Evolutionary conservation across 2,888 invertebrate genomes (phyloP).

Genomic region (Yponomeuta cagnagella): DNA sequence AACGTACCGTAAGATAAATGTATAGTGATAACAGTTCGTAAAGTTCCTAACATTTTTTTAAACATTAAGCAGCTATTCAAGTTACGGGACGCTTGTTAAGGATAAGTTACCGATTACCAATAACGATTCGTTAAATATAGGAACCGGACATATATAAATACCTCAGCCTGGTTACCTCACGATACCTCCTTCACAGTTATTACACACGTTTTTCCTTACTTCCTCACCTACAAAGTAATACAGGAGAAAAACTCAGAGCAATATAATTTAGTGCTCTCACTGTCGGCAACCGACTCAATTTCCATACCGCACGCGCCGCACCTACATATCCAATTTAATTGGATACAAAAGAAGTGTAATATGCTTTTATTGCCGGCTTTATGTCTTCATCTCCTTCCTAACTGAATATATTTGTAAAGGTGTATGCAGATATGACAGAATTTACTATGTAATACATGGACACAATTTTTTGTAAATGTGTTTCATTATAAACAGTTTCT

Average conservation of each 20-base stretch:
- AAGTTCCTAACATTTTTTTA: too few species aligned
- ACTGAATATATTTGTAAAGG: neutral
- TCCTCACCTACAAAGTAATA: neutral
- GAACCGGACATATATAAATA: neutral
- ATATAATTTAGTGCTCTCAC: neutral
- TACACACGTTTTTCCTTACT: neutral
- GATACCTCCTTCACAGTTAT: too few species aligned
- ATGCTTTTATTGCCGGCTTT: constrained; percentile 51
- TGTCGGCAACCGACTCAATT: constrained; percentile 12
- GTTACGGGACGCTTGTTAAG: too few species aligned
- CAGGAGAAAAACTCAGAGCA: neutral
- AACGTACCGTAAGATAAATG: too few species aligned
- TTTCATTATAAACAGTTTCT: too few species aligned
- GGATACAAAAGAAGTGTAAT: constrained; percentile 55
- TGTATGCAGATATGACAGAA: neutral
- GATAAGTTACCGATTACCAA: too few species aligned
- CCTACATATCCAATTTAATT: constrained; percentile 43
- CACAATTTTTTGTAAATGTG: too few species aligned
- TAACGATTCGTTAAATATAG: too few species aligned
- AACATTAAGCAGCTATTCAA: too few species aligned
- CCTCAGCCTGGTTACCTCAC: neutral
- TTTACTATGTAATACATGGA: neutral
- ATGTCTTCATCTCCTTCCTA: constrained; percentile 19
- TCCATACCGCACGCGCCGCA: constrained; percentile 19
- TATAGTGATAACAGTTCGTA: too few species aligned